These are phyloP conservation scores for Lithophane ornitopus DNA, from an alignment of 2,888 invertebrate genomes.

Conservation along the genomic window DNA sequence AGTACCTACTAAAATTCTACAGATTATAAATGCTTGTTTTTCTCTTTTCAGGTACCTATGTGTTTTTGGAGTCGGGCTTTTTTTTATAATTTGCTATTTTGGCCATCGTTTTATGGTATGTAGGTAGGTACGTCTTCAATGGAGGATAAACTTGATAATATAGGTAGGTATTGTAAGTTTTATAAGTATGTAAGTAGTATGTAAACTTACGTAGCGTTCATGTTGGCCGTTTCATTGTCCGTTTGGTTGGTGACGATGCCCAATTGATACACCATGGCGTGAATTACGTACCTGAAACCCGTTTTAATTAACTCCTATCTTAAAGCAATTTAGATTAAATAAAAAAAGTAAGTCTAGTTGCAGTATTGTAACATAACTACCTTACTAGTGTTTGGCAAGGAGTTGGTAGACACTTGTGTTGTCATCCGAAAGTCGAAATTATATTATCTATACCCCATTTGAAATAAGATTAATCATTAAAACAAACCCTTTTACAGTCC, in stretches of 20 bases:
- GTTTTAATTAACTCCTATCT: not conserved
- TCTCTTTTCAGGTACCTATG: no score
- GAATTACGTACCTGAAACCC: constrained; percentile 82
- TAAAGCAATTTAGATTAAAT: no score
- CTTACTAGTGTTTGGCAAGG: not conserved
- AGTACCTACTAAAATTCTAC: no score
- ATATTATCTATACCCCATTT: no score
- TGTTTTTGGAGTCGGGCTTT: no score
- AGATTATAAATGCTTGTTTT: no score
- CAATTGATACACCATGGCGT: constrained; percentile 85
- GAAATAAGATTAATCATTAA: no score
- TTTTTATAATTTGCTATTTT: not conserved
- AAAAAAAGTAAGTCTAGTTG: not conserved
- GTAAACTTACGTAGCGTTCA: constrained; percentile 71
- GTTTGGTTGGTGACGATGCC: constrained; percentile 85
- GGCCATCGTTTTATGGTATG: not conserved
- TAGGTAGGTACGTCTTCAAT: no score
- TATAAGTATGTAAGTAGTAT: not conserved
- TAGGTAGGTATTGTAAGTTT: not conserved
- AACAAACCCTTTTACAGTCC: no score
- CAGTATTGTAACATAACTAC: not conserved
- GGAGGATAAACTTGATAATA: not conserved
- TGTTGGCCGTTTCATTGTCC: constrained; percentile 70
- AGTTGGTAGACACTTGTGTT: not conserved
- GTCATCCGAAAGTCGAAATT: not conserved